Evolutionary conservation across 2,888 invertebrate genomes (phyloP), one percentile per base, ranked within the genome.

Genomic region (Steinernema hermaphroditum): DNA sequence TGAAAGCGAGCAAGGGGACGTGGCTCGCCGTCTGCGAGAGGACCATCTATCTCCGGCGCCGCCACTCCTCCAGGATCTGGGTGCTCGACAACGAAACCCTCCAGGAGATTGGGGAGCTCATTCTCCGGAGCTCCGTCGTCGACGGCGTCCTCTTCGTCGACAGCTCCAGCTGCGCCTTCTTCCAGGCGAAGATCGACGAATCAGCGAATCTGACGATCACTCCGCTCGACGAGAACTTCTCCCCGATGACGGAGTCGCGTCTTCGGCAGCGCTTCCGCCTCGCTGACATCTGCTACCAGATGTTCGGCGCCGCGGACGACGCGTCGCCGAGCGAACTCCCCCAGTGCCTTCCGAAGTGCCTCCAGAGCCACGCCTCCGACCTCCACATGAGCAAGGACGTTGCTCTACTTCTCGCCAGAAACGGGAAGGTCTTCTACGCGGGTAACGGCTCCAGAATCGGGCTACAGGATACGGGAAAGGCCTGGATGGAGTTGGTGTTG

Each of bases 381-480:
- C 91, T 94, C 76, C 92, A 94, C 0, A 91, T 94, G 1, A 96
- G 96, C 0, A 95, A 96, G 85, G 96, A 97, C 86, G 94, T 97
- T 87, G 94, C 93, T 0, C 89, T 96, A 70, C 88, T 97, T 37
- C 90, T 96, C n/a, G 91, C 94, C 46, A 94, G 96, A 84, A 94
- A 94, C 86, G 97, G 97, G 0, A 91, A 92, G 0, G 94, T 94
- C 0, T 91, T 93, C 86, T 94, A 94, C 88, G 90, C 90, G 80
- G 94, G 96, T 9, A 92, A 93, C 8, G 93, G 96, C 0, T 91
- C 93, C 0, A 90, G 95, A 2, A 96, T 96, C 32, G 82, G 81
- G 29, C 71, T 83, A 32, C 77, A 78, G 76, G 82, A 82, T 49
- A 81, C 83, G 14, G 79, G 77, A 19, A 77, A 71, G 34, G 77